Base-by-base conservation (phyloP, 2,797 vertebrate species). In the Botia almorhae region DNA sequence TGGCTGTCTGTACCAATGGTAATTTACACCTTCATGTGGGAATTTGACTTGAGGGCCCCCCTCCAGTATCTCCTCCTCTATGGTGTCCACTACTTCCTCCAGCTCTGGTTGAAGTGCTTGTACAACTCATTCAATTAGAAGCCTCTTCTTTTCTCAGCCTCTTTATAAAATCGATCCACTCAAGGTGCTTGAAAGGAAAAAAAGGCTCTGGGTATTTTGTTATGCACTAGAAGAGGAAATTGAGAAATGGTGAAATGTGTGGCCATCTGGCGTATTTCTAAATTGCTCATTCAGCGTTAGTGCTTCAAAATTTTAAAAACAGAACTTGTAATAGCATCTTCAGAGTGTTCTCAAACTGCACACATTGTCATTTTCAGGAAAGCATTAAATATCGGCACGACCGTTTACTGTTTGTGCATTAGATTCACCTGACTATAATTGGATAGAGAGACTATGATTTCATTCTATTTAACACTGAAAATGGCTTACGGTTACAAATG, bases 21-120 rank as follows among this genome's bases (percentile, higher is more conserved):
- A 90, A 92, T 89, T 91, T 83, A 91, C 90, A 92, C 90, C 87
- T 85, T 84, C 82, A 82, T 82, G 85, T 86, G 86, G 89, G 88
- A 85, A 82, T 89, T 83, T 82, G 78, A 76, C 73, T 82, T 76
- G 67, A 64, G 43, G 43, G 46, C 69, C 50, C 23, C 70, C 19
- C 77, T 36, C 69, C 64, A 53, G n/a, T 82, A 43, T 74, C 73
- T 63, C 73, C 71, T 48, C 60, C 73, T 78, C 61, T 56, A 56
- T 61, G 67, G 50, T 81, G 65, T 78, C 72, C 71, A 50, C 78
- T 73, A 83, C 78, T 78, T 85, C 76, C 71, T 81, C 55, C 67
- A 46, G 65, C 85, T 87, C 84, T 84, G 81, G 80, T 82, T 75
- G 81, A 87, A 87, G 84, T 76, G 82, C 78, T 83, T 73, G 70